Evolutionary conservation across 2,888 invertebrate species (phyloP).

Genomic region (Hemithea aestivaria): DNA sequence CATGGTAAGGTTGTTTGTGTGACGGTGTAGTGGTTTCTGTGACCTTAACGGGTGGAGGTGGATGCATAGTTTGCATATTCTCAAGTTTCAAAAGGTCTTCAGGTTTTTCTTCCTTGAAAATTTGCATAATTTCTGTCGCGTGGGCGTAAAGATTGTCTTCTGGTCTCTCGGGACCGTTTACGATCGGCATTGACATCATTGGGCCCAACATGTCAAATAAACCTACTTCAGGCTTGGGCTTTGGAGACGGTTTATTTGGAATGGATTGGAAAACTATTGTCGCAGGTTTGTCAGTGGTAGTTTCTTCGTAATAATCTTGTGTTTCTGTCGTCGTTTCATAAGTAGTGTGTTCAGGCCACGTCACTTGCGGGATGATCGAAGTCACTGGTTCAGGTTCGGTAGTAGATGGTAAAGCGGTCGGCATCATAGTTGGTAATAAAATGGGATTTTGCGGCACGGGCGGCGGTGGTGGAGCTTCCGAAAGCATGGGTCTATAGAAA

Average conservation of each 20-base stretch:
- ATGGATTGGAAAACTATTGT: slow-evolving; percentile 37
- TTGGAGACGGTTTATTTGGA: slow-evolving; percentile 24
- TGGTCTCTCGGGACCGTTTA: slow-evolving; percentile 56
- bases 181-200: slow-evolving; percentile 71
- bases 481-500: slow-evolving; percentile 62
- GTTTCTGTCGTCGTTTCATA: slow-evolving; percentile 40
- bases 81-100: slow-evolving; percentile 57
- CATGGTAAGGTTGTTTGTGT: slow-evolving; percentile 39
- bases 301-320: slow-evolving; percentile 43
- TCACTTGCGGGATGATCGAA: slow-evolving; percentile 18
- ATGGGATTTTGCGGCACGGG: slow-evolving; percentile 43
- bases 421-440: slow-evolving; percentile 48
- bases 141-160: slow-evolving; percentile 69
- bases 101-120: slow-evolving; percentile 52
- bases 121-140: slow-evolving; percentile 63
- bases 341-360: slow-evolving; percentile 42
- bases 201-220: slow-evolving; percentile 63
- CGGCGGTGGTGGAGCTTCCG: slow-evolving; percentile 56
- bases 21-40: slow-evolving; percentile 39
- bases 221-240: slow-evolving; percentile 40
- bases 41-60: slow-evolving; percentile 61
- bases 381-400: slow-evolving; percentile 21
- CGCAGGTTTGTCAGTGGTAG: slow-evolving; percentile 42
- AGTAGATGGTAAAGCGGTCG: slow-evolving; percentile 53
- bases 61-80: slow-evolving; percentile 81